phyloP scores from a whole-genome alignment of 2,888 invertebrate genomes.

The Dysmachus trigonus region DNA sequence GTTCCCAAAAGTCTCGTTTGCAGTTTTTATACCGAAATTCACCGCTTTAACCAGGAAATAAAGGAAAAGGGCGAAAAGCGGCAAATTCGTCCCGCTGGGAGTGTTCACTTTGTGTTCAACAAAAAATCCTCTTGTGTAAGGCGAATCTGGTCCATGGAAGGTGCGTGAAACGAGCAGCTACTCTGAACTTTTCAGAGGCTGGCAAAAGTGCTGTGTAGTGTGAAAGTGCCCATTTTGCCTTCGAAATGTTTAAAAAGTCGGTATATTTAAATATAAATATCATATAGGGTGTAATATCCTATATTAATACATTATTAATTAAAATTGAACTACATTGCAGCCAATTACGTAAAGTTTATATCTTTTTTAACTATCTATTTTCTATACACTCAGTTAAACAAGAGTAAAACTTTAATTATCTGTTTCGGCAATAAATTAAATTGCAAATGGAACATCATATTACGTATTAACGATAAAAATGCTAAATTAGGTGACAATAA shows the following conservation, averaged over 20 bases:
- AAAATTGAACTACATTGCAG: no score
- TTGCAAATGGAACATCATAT: no score
- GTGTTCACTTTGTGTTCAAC: not conserved
- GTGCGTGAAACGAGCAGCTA: not conserved
- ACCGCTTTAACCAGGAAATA: not conserved
- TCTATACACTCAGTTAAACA: no score
- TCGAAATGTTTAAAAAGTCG: not conserved
- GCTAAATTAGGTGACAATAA: no score
- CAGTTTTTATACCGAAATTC: not conserved
- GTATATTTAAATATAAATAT: no score
- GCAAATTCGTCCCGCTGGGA: not conserved
- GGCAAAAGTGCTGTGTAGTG: not conserved
- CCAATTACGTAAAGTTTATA: no score
- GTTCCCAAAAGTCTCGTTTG: conserved; percentile 4
- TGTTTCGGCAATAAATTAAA: no score
- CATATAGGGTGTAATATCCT: no score
- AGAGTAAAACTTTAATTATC: no score
- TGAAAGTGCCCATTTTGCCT: not conserved
- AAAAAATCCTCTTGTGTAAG: not conserved
- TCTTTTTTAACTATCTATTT: no score
- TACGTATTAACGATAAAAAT: no score
- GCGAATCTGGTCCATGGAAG: not conserved
- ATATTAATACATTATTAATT: no score
- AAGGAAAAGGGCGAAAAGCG: not conserved
- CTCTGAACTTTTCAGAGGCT: not conserved